These are phyloP conservation scores for Clinocottus analis DNA, from an alignment of 2,113 vertebrate genomes.

Conservation along the genomic window DNA sequence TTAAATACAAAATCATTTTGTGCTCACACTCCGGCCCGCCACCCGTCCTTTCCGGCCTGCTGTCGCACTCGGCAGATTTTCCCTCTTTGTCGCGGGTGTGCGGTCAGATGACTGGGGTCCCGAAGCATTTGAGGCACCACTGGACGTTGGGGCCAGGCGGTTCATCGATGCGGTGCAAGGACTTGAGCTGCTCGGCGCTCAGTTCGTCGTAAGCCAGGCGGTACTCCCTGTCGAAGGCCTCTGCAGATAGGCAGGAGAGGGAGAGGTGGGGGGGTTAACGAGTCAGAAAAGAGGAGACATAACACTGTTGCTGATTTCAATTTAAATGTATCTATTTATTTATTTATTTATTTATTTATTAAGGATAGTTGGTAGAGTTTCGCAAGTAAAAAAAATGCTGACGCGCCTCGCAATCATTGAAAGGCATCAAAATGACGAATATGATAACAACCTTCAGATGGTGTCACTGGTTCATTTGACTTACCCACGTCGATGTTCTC, in stretches of 20 bases:
- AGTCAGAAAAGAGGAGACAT: background rate
- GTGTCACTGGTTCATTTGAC: conserved; percentile 51
- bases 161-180: conserved; percentile 87
- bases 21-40: background rate
- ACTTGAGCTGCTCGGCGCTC: conserved; percentile 86
- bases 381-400: background rate
- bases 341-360: background rate
- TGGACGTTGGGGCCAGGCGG: conserved; percentile 87
- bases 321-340: background rate
- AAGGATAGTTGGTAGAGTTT: background rate
- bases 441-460: background rate
- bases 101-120: conserved; percentile 88
- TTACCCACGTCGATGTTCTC: conserved; percentile 98
- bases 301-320: background rate
- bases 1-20: conserved; percentile 20
- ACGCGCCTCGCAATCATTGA: background rate
- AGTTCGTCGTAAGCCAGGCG: conserved; percentile 86
- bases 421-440: background rate
- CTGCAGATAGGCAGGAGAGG: conserved; percentile 69
- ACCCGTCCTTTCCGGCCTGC: background rate
- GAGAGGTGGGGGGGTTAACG: background rate
- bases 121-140: conserved; percentile 93
- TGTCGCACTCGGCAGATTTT: background rate
- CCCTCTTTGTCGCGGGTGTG: background rate
- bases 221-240: conserved; percentile 97